These are phyloP conservation scores for Bujurquina vittata DNA, from an alignment of 2,113 vertebrate species.

Conservation along the genomic window DNA sequence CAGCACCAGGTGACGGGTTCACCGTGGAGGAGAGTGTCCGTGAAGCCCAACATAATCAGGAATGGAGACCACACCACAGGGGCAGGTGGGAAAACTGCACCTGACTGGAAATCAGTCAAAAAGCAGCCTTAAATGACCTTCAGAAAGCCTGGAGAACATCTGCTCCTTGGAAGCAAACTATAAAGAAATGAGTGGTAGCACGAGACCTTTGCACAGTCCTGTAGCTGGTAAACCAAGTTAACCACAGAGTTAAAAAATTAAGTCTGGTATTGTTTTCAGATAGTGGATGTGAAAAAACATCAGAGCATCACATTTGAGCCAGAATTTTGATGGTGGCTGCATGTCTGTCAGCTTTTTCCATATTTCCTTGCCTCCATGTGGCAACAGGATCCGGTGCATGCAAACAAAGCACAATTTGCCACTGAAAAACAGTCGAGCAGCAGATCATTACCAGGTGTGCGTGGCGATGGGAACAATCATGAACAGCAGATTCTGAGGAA, in stretches of 20 bases:
- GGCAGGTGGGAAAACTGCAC: conserved; percentile 78
- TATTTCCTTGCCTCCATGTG: not conserved
- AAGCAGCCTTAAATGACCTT: not conserved
- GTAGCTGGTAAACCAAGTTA: not conserved
- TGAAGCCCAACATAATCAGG: conserved; percentile 89
- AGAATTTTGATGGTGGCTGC: not conserved
- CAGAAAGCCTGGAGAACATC: not conserved
- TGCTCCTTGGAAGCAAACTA: not conserved
- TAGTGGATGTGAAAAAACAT: not conserved
- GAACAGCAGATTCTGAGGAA: conserved; percentile 3
- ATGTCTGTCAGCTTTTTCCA: not conserved
- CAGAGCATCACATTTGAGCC: not conserved
- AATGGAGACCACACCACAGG: conserved; percentile 93
- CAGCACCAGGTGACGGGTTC: conserved; percentile 79
- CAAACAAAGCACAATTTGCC: not conserved
- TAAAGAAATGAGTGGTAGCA: not conserved
- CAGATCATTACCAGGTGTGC: conserved; percentile 18
- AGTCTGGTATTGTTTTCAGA: conserved; percentile 2
- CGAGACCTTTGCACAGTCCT: not conserved
- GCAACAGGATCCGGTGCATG: not conserved
- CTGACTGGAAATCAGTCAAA: not conserved
- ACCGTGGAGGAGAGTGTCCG: conserved; percentile 88
- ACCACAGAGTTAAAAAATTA: not conserved
- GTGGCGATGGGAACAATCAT: not conserved
- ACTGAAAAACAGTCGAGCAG: not conserved